A percentile compares a stretch with the other conserved stretches of the same genome.
Conservation (phyloP, 2,113 vertebrate species). For the Tenrec ecaudatus region DNA sequence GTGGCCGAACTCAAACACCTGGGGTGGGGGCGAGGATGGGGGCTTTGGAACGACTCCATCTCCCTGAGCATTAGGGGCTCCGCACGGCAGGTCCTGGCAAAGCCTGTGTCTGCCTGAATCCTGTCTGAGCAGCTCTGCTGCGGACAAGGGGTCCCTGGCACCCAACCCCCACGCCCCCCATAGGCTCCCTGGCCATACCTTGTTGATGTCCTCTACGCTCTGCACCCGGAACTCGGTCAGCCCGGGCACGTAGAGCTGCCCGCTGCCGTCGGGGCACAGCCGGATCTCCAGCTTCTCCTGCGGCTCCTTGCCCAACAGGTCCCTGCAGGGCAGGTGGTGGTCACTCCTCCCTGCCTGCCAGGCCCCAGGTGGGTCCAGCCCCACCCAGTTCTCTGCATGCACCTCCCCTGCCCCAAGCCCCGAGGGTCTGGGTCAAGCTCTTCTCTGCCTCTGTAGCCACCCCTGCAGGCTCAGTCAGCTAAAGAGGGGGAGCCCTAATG, state of each 20-base stretch:
- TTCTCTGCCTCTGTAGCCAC: not conserved
- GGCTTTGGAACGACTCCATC: not conserved
- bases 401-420: not conserved
- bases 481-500: not conserved
- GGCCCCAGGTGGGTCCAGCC: not conserved
- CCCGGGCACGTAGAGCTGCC: constrained; percentile 96
- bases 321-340: constrained; percentile 83
- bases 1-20: constrained; percentile 95
- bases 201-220: constrained; percentile 95
- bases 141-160: not conserved
- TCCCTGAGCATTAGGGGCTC: not conserved
- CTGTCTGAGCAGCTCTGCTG: too few relatives aligned
- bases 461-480: not conserved
- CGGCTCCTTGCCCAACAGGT: constrained; percentile 93
- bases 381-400: not conserved
- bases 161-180: not conserved
- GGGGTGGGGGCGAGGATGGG: not conserved
- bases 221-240: constrained; percentile 92
- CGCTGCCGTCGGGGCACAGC: constrained; percentile 95
- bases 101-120: too few relatives aligned
- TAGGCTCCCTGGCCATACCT: constrained; percentile 82
- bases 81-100: too few relatives aligned
- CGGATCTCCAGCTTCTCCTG: constrained; percentile 97
- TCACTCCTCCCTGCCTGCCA: not conserved
- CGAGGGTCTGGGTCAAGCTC: not conserved